These are phyloP conservation scores for Hylaeus volcanicus DNA, from an alignment of 1,140 invertebrate species.

Conservation along the genomic window DNA sequence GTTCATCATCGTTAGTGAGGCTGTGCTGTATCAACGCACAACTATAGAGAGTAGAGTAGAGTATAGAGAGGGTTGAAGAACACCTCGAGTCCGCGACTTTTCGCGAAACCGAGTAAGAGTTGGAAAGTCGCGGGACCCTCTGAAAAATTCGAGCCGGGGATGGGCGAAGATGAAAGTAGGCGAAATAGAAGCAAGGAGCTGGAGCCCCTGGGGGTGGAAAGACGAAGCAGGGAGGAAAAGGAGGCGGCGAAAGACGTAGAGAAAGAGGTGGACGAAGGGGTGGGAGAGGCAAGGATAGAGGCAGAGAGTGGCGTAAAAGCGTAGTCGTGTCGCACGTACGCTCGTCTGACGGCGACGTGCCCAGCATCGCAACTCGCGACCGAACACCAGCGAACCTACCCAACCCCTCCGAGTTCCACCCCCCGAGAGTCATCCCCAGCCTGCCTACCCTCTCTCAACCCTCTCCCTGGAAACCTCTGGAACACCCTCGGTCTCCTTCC, in stretches of 20 bases:
- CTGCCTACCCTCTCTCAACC: constrained; percentile 47
- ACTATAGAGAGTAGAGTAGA: no score
- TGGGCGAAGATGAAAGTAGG: constrained; percentile 54
- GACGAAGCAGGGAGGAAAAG: constrained; percentile 22
- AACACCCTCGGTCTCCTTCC: constrained; percentile 45
- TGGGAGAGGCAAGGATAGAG: constrained; percentile 63
- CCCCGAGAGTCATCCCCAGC: constrained; percentile 64
- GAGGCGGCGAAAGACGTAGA: constrained; percentile 7
- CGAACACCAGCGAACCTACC: constrained; percentile 65
- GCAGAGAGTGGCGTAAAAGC: constrained; percentile 77
- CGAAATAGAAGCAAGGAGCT: constrained; percentile 43
- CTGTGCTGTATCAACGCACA: no score
- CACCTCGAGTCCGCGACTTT: no score
- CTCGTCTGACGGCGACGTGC: constrained; percentile 80
- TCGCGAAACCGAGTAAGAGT: constrained; percentile 22
- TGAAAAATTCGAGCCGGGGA: background rate
- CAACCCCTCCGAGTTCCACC: constrained; percentile 67
- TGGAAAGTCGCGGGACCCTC: constrained; percentile 15
- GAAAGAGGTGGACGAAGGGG: constrained; percentile 25
- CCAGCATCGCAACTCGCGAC: constrained; percentile 71
- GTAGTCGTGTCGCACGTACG: constrained; percentile 81
- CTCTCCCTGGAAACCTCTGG: constrained; percentile 55
- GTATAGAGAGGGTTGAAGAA: no score
- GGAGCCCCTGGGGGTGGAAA: constrained; percentile 8
- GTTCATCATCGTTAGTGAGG: no score